Percentiles rank a stretch among this genome's conserved stretches.
These are phyloP conservation scores for Drosophila repleta DNA, from an alignment of 1,140 invertebrate genomes.

Conservation along the genomic window DNA sequence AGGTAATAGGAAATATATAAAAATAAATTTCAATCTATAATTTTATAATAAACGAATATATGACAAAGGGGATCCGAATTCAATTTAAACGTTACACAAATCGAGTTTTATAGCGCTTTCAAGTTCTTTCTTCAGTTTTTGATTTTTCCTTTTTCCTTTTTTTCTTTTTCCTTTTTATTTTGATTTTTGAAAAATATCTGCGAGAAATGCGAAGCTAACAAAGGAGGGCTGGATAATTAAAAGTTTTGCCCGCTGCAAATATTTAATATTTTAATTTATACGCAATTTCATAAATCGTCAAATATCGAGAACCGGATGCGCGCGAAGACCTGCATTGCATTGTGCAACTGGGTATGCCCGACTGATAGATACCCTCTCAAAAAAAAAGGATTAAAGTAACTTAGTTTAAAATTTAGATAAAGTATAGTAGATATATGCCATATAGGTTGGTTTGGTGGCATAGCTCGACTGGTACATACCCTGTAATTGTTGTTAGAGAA, in stretches of 20 bases:
- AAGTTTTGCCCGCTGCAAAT: slow-evolving; percentile 67
- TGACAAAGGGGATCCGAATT: slow-evolving; percentile 72
- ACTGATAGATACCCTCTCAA: slow-evolving; percentile 8
- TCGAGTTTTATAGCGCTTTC: slow-evolving; percentile 32
- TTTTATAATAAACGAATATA: slow-evolving; percentile 32
- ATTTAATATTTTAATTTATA: slow-evolving; percentile 83
- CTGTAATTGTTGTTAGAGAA: neutral
- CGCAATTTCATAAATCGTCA: slow-evolving; percentile 80
- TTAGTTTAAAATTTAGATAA: too few relatives aligned
- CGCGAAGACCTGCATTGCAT: slow-evolving; percentile 56
- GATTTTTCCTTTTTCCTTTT: slow-evolving; percentile 2
- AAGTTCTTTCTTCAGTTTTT: neutral
- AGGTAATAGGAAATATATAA: slow-evolving; percentile 19
- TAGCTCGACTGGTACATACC: neutral
- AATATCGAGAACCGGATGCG: slow-evolving; percentile 47
- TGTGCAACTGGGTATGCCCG: slow-evolving; percentile 33
- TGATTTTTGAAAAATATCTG: slow-evolving; percentile 39
- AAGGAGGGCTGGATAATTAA: slow-evolving; percentile 62
- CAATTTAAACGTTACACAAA: slow-evolving; percentile 75
- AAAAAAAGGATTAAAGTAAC: too few relatives aligned
- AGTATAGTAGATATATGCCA: too few relatives aligned
- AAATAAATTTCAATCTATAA: slow-evolving; percentile 17
- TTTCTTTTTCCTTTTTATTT: neutral
- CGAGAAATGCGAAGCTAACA: slow-evolving; percentile 48
- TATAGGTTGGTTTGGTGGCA: too few relatives aligned